Evolutionary conservation across 2,113 vertebrate species (phyloP), one percentile per base, ranked within the genome.

Genomic region (Labrus mixtus): DNA sequence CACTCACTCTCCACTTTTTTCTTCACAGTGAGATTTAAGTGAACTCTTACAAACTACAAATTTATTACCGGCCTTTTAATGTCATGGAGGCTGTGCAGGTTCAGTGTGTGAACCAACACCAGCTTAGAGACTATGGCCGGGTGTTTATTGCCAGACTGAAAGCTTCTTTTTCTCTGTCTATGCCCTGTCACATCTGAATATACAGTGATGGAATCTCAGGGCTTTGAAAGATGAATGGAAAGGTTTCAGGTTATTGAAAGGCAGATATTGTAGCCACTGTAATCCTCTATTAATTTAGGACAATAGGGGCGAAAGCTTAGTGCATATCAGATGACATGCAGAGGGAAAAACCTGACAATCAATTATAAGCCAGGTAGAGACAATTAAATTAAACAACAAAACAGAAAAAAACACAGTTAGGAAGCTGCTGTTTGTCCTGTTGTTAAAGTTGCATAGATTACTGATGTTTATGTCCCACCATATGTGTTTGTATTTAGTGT

Each of bases 221-320:
- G 72, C 73, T 37, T 20, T 39, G 8, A 45, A 23, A 58, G 81
- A 23, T 67, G 5, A 66, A 58, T 63, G 20, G 22, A 75, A 37
- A 72, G 54, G 74, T 78, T 57, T 85, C 65, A 11, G 61, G 72
- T 81, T 79, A 70, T 60, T 68, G 74, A 64, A n/a, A 37, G 68
- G 69, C 37, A 25, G 37, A 33, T 29, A 61, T 37, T 2, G 58
- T 36, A 79, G 60, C 59, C 20, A 51, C 71, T n/a, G 20, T 73
- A 68, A 15, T 48, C 29, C 6, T 0, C 68, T 71, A 2, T 61
- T 67, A 0, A 68, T 51, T 1, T 17, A 6, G 16, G 46, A 56
- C 46, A 78, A 69, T 45, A 33, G 37, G 39, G 0, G 13, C 0
- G 22, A 43, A 0, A 1, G 36, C n/a, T 46, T 22, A 23, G 33